A percentile compares a stretch with the other conserved stretches of the same genome.
phyloP scores from a whole-genome alignment of 2,888 invertebrate genomes.

The Rotaria sp. region DNA sequence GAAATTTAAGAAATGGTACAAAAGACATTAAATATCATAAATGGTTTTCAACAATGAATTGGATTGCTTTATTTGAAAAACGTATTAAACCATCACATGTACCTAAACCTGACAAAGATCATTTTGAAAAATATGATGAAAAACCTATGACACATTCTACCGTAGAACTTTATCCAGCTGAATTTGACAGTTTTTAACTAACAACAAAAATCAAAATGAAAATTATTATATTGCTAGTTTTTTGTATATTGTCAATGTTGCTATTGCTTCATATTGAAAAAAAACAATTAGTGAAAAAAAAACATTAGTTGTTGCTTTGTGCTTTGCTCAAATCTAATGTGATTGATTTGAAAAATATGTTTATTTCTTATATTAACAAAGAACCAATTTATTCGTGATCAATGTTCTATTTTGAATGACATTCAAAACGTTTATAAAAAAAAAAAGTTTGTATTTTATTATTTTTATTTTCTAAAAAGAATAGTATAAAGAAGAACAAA shows the following conservation, averaged over 20 bases:
- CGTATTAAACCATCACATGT: conserved; percentile 60
- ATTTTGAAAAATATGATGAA: conserved; percentile 95
- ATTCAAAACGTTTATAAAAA: no score
- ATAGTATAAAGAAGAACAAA: no score
- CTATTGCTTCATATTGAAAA: background rate
- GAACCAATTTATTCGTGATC: no score
- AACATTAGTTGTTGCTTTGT: background rate
- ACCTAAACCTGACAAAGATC: conserved; percentile 53
- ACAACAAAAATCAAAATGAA: background rate
- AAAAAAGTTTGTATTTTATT: no score
- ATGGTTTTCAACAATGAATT: conserved; percentile 96
- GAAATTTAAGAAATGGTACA: conserved; percentile 95
- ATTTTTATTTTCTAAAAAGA: no score
- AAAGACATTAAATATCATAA: conserved; percentile 98
- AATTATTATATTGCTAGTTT: background rate
- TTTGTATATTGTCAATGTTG: background rate
- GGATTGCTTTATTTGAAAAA: conserved; percentile 98
- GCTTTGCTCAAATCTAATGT: background rate
- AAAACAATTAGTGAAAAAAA: background rate
- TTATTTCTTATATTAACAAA: background rate
- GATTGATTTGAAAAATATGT: background rate
- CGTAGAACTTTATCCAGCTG: conserved; percentile 98
- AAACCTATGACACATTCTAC: conserved; percentile 95
- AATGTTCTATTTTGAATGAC: no score
- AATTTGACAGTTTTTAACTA: conserved; percentile 84